Evolutionary conservation across 2,797 vertebrate species (phyloP).

Genomic region (Diplodus puntazzo): DNA sequence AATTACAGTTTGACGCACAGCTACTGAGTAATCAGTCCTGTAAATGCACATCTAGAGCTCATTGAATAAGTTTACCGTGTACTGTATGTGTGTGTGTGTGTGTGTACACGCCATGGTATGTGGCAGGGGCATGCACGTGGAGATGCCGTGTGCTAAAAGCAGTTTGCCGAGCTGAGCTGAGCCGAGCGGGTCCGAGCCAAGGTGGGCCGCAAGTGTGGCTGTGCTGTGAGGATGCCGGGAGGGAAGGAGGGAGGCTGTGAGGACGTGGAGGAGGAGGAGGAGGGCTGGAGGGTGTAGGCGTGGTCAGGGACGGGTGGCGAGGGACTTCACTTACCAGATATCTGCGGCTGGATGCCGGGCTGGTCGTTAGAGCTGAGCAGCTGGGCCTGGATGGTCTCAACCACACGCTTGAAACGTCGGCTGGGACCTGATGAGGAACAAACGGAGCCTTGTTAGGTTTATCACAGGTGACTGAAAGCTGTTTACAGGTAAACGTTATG

Average conservation of each 20-base stretch:
- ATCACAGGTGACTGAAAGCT: not conserved
- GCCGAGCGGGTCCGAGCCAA: conserved; percentile 47
- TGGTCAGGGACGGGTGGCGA: conserved; percentile 22
- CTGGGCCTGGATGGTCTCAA: conserved; percentile 99
- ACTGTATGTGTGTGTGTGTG: conserved; percentile 23
- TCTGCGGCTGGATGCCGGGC: conserved; percentile 91
- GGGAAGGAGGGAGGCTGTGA: conserved; percentile 47
- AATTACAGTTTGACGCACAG: conserved; percentile 9
- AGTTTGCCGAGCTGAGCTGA: conserved; percentile 56
- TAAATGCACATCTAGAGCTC: conserved; percentile 4
- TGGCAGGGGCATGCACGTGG: conserved; percentile 75
- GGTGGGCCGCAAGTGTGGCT: conserved; percentile 68
- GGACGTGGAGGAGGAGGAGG: conserved; percentile 27
- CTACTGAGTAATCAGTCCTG: conserved; percentile 7
- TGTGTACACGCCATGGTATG: conserved; percentile 55
- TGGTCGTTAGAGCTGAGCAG: conserved; percentile 95
- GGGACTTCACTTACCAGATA: conserved; percentile 90
- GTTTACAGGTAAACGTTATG: too few species aligned
- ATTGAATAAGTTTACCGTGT: too few species aligned
- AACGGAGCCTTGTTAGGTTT: not conserved
- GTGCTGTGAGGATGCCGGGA: conserved; percentile 66
- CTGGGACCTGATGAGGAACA: conserved; percentile 90
- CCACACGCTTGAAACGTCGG: conserved; percentile 98
- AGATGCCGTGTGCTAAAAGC: conserved; percentile 73
- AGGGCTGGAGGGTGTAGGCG: conserved; percentile 16